Percentiles rank a stretch among this genome's conserved stretches.
These are phyloP conservation scores for Hydractinia echinata DNA, from an alignment of 30 jellyfish, hydroid and myxozoan genomes.

Conservation along the genomic window DNA sequence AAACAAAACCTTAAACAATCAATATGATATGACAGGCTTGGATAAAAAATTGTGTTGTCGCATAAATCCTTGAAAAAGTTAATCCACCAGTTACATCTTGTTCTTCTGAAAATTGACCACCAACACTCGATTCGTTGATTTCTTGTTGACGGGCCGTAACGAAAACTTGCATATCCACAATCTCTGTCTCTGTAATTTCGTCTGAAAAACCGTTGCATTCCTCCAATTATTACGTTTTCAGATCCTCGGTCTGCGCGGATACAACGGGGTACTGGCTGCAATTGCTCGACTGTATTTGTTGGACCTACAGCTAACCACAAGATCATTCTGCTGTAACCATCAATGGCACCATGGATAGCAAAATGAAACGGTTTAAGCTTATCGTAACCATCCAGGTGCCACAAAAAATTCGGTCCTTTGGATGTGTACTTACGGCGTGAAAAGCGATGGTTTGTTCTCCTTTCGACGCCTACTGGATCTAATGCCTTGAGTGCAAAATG, in stretches of 20 bases:
- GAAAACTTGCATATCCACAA: conserved; percentile 24
- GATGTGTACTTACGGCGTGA: conserved; percentile 21
- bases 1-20: conserved; percentile 15
- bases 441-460: conserved; percentile 26
- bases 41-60: conserved; percentile 9
- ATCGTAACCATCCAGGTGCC: conserved; percentile 47
- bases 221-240: conserved; percentile 42
- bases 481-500: conserved; percentile 19
- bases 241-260: conserved; percentile 39
- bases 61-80: conserved; percentile 30
- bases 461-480: conserved; percentile 48
- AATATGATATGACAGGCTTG: conserved; percentile 3
- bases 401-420: conserved; percentile 36
- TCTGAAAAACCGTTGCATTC: conserved; percentile 37
- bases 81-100: conserved; percentile 35
- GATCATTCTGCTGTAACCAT: conserved; percentile 40
- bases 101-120: conserved; percentile 36
- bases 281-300: conserved; percentile 11
- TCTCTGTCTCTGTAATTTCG: not conserved
- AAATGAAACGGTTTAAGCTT: conserved; percentile 36
- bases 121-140: conserved; percentile 6
- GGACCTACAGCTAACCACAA: conserved; percentile 41
- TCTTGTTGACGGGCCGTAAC: conserved; percentile 12
- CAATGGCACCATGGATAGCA: conserved; percentile 31
- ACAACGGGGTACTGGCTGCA: conserved; percentile 19